These are phyloP conservation scores for Phortica variegata DNA, from an alignment of 1,140 invertebrate genomes.

Conservation along the genomic window DNA sequence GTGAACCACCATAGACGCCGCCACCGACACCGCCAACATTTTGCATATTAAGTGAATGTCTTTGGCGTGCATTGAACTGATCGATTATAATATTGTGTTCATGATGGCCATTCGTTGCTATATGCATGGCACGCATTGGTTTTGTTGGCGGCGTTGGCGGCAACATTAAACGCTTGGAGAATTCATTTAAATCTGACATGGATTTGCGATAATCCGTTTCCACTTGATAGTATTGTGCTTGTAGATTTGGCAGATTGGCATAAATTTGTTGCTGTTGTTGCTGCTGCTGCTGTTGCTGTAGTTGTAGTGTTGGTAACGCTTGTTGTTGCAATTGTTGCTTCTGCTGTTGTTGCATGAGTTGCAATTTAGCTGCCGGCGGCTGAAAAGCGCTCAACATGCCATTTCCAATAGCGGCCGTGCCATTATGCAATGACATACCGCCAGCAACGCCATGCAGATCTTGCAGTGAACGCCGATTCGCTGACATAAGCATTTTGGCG, in stretches of 20 bases:
- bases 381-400: constrained; percentile 44
- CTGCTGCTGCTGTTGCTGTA: too few relatives aligned
- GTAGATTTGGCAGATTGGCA: constrained; percentile 34
- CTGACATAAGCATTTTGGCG: constrained; percentile 55
- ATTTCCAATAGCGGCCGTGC: constrained; percentile 42
- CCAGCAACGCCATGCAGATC: constrained; percentile 58
- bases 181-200: constrained; percentile 59
- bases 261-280: constrained; percentile 35
- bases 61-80: constrained; percentile 30
- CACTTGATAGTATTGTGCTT: constrained; percentile 39
- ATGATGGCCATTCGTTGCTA: constrained; percentile 23
- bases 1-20: constrained; percentile 35
- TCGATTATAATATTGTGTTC: constrained; percentile 34
- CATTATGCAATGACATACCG: constrained; percentile 25
- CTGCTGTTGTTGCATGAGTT: constrained; percentile 8
- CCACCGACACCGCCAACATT: not conserved
- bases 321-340: constrained; percentile 4
- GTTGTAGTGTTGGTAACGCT: too few relatives aligned
- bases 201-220: constrained; percentile 59
- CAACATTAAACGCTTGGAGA: constrained; percentile 43
- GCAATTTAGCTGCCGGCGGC: constrained; percentile 17
- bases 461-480: constrained; percentile 64
- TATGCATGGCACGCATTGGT: constrained; percentile 50
- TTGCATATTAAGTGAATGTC: constrained; percentile 17
- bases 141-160: constrained; percentile 49